phyloP scores from a whole-genome alignment of 1,140 invertebrate genomes.

The Ostrea denselamellosa region DNA sequence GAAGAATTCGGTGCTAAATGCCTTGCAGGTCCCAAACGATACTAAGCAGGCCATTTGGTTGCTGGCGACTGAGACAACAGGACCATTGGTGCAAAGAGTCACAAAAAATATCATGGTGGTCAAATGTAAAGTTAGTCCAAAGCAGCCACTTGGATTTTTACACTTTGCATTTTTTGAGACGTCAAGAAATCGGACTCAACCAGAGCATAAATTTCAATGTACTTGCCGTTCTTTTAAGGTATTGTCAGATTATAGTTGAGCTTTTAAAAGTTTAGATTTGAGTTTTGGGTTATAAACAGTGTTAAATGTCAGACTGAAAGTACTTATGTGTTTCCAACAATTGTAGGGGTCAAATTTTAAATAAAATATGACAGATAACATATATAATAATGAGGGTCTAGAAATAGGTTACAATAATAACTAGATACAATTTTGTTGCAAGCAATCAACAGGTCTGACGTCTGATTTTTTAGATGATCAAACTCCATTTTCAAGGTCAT shows the following conservation, averaged over 20 bases:
- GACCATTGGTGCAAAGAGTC: conserved; percentile 87
- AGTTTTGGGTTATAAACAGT: too few relatives aligned
- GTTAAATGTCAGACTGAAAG: too few relatives aligned
- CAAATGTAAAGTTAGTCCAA: conserved; percentile 85
- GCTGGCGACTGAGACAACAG: conserved; percentile 83
- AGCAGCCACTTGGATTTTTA: conserved; percentile 87
- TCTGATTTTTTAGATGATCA: too few relatives aligned
- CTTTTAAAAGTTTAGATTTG: too few relatives aligned
- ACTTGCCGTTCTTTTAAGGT: conserved; percentile 84
- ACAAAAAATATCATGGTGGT: conserved; percentile 89
- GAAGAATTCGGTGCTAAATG: conserved; percentile 84
- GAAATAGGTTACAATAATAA: too few relatives aligned
- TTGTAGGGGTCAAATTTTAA: too few relatives aligned
- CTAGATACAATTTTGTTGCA: too few relatives aligned
- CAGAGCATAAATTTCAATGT: conserved; percentile 84
- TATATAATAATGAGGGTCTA: too few relatives aligned
- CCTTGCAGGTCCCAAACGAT: conserved; percentile 83
- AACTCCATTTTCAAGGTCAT: too few relatives aligned
- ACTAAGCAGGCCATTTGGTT: conserved; percentile 85
- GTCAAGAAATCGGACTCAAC: conserved; percentile 79
- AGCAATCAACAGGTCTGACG: too few relatives aligned
- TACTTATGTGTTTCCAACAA: too few relatives aligned
- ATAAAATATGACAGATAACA: too few relatives aligned
- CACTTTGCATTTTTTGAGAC: conserved; percentile 85
- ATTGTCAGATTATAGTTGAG: conserved; percentile 24